Evolutionary conservation across 2,113 vertebrate genomes (phyloP).

Genomic region (Datnioides undecimradiatus): DNA sequence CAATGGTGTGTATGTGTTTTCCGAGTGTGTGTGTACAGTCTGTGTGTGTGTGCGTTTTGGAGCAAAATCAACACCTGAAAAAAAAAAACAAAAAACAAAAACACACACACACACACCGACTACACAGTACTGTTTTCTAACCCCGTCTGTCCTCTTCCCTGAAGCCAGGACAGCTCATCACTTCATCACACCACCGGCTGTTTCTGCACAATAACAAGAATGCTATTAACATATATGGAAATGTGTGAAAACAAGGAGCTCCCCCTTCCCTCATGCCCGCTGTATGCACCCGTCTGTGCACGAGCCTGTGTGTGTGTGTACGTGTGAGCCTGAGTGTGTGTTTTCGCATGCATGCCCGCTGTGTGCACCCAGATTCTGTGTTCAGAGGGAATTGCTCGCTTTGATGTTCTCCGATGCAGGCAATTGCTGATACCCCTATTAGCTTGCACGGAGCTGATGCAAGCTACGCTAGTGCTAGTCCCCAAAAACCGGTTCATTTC

Average conservation of each 20-base stretch:
- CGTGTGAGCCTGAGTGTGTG: conserved; percentile 18
- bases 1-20: conserved; percentile 34
- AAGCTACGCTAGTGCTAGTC: conserved; percentile 67
- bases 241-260: conserved; percentile 75
- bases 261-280: conserved; percentile 75
- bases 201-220: conserved; percentile 77
- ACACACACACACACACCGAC: conserved; percentile 15
- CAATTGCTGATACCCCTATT: conserved; percentile 83
- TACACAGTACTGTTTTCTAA: conserved; percentile 46
- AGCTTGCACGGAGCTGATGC: conserved; percentile 81
- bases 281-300: conserved; percentile 72
- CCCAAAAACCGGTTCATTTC: conserved; percentile 51
- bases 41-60: conserved; percentile 18
- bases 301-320: conserved; percentile 26
- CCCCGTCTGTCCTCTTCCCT: conserved; percentile 53
- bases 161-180: conserved; percentile 65
- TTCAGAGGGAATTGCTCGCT: conserved; percentile 82
- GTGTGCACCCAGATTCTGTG: conserved; percentile 77
- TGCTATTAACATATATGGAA: conserved; percentile 84
- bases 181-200: conserved; percentile 65
- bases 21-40: conserved; percentile 5
- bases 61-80: conserved; percentile 37
- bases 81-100: background rate
- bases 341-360: conserved; percentile 73
- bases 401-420: conserved; percentile 83